Base-by-base conservation (phyloP, 2,888 invertebrate genomes). In the Eristalis pertinax region DNA sequence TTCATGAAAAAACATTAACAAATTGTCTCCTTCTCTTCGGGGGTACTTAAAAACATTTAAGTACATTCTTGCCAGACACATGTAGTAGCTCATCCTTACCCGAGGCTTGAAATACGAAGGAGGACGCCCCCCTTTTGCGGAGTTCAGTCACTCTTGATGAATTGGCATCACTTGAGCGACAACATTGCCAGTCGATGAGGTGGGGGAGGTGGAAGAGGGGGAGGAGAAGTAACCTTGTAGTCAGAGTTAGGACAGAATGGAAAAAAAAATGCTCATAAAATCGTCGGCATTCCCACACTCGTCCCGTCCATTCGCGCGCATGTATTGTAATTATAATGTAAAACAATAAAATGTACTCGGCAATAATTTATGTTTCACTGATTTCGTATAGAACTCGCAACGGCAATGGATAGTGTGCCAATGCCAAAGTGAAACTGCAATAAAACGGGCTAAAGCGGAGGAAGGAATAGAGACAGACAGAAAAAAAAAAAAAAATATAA, bases 291-390 rank as follows among this genome's bases (percentile, higher is more conserved):
- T 81, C 50, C 50, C 50, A 19, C 24, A 26, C 70, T 74, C 19
- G 29, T 67, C 63, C 26, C 73, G 58, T 69, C 8, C 19, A 50
- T 19, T 19, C 19, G 50, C 32, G 50, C 50, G 50, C 82, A 78
- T 83, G 65, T 70, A 79, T 86, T 84, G 87, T 87, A 87, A 83
- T 84, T 87, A 87, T 79, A 87, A 84, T 87, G 87, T 84, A 87
- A 87, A 84, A 87, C 87, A 87, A 87, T 87, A 87, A 87, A 87
- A 87, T 75, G 72, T 84, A 87, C 80, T 73, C 68, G 84, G 84
- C 79, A 84, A 87, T 84, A 87, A 87, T 84, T 84, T 84, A 87
- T 87, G 84, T 84, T 79, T 75, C 87, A 84, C 67, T 87, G 83
- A 79, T 79, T 87, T 87, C 64, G 50, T 75, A 83, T 63, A 67